Base-by-base conservation (phyloP, 2,888 invertebrate genomes). In the Trachelus iudaicus region DNA sequence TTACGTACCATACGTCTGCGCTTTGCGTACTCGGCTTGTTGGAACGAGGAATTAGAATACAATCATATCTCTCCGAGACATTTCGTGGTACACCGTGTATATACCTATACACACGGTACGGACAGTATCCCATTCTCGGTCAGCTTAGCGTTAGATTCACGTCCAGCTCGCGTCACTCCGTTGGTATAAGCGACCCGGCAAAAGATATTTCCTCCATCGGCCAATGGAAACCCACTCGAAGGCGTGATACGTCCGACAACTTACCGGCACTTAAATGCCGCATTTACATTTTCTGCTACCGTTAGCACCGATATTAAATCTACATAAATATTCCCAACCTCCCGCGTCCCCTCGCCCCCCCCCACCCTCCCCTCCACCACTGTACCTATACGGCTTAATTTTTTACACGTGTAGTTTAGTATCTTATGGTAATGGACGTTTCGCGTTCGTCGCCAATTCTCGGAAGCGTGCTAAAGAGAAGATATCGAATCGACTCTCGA, bases 271-370 rank as follows among this genome's bases (percentile, higher is more conserved):
- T 88, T 88, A 85, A 80, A 87, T 81, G 85, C 83, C 85, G 85
- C 88, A 90, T 90, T 90, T 88, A 86, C 88, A 88, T 88, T 87
- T 84, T 81, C 82, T 84, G 88, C 89, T 89, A 89, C 89, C 88
- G 90, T 73, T 78, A 76, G 75, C 73, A 75, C 80, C 81, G 83
- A 84, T 86, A 81, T 84, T 85, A 87, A 84, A 89, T 88, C 85
- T 87, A 81, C 88, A 87, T 89, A 87, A 88, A 87, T 87, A 88
- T 85, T 83, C 86, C 80, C 77, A 79, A 81, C 77, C 81, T 76
- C 76, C 75, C 73, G 69, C 68, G 9, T n/a, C 31, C 31, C 73
- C 9, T 30, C 30, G 31, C 73, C 23, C 31, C 1, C n/a, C n/a
- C n/a, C n/a, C n/a, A n/a, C n/a, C n/a, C n/a, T n/a, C n/a, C n/a